These are phyloP conservation scores for Cyclophora albipunctata DNA, from an alignment of 2,888 invertebrate species.

Conservation along the genomic window DNA sequence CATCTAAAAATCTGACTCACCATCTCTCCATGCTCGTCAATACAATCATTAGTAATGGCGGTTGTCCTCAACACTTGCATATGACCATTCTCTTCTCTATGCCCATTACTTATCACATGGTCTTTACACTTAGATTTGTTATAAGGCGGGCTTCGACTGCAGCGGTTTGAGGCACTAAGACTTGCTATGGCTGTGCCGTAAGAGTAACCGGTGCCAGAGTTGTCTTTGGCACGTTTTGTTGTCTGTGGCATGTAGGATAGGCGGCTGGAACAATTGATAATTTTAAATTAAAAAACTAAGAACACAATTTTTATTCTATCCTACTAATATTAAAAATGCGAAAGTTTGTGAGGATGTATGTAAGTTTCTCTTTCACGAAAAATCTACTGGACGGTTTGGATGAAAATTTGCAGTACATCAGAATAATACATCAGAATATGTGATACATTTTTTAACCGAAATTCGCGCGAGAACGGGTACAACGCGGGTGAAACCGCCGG, in stretches of 20 bases:
- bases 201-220: constrained; percentile 58
- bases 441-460: too few relatives aligned
- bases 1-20: constrained; percentile 30
- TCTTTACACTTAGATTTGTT: constrained; percentile 40
- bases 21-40: constrained; percentile 34
- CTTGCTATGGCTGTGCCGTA: constrained; percentile 57
- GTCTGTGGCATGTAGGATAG: constrained; percentile 40
- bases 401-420: too few relatives aligned
- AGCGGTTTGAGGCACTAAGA: constrained; percentile 27
- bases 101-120: constrained; percentile 15
- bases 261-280: constrained; percentile 37
- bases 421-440: too few relatives aligned
- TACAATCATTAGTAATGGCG: constrained; percentile 52
- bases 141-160: constrained; percentile 28
- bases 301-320: too few relatives aligned
- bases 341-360: too few relatives aligned
- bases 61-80: constrained; percentile 56
- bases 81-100: constrained; percentile 16
- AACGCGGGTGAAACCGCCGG: too few relatives aligned
- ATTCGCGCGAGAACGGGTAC: too few relatives aligned
- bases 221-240: constrained; percentile 62
- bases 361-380: too few relatives aligned
- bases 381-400: too few relatives aligned
- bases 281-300: too few relatives aligned
- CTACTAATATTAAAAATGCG: too few relatives aligned